Evolutionary conservation across 2,113 vertebrate species (phyloP).

Genomic region (Narcine bancroftii): DNA sequence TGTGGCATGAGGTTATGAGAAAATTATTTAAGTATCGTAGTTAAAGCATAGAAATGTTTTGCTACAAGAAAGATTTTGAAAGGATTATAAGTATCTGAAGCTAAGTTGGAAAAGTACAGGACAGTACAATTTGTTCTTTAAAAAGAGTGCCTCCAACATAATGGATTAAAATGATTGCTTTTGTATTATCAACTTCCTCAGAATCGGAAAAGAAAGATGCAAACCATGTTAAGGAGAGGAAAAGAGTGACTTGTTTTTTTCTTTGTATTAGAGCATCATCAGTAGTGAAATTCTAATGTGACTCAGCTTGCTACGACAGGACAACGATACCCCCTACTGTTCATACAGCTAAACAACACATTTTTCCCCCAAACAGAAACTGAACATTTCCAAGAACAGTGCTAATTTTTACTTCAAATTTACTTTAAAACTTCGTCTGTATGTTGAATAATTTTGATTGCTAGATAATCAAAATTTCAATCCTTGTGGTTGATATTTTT

Average conservation of each 20-base stretch:
- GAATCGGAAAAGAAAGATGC: background rate
- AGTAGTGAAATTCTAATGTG: background rate
- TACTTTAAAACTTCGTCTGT: background rate
- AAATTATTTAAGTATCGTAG: background rate
- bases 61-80: background rate
- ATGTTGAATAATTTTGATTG: background rate
- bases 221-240: background rate
- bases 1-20: background rate
- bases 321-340: slow-evolving; percentile 27
- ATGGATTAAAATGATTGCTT: background rate
- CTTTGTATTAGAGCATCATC: background rate
- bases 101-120: background rate
- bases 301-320: background rate
- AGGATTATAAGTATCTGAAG: background rate
- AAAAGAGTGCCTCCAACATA: background rate
- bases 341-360: background rate
- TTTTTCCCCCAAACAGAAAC: background rate
- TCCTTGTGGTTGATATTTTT: background rate
- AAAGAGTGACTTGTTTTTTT: background rate
- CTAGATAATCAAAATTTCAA: slow-evolving; percentile 6
- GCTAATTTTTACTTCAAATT: background rate
- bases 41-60: background rate
- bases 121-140: background rate
- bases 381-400: background rate
- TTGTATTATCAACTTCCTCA: background rate